These are phyloP conservation scores for Scartelaos histophorus DNA, from an alignment of 2,113 vertebrate genomes.

Conservation along the genomic window DNA sequence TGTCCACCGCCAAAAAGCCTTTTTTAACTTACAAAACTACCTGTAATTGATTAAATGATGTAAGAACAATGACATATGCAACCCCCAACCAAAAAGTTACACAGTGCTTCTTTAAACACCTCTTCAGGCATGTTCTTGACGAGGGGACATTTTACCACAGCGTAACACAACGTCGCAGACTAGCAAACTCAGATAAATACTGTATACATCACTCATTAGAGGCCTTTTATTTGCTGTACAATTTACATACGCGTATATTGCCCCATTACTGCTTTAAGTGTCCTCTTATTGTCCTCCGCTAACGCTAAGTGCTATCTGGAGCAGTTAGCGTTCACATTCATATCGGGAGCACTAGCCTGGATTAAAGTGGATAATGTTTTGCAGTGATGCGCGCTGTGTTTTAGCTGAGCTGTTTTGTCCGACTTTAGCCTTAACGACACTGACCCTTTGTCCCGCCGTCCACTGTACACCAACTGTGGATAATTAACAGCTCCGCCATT, in stretches of 20 bases:
- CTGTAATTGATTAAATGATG: too few species aligned
- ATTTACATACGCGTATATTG: neutral
- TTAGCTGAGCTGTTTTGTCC: neutral
- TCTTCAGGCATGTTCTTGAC: too few species aligned
- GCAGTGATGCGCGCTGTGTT: neutral
- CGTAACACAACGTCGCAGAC: too few species aligned
- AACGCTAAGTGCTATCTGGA: neutral
- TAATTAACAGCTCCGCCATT: constrained; percentile 6
- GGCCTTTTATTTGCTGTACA: neutral
- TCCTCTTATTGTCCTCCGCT: neutral
- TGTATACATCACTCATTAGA: neutral
- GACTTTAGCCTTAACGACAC: constrained; percentile 4
- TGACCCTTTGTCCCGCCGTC: neutral
- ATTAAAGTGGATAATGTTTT: neutral
- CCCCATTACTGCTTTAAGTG: neutral
- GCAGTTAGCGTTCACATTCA: neutral
- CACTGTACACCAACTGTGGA: constrained; percentile 8
- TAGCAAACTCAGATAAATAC: too few species aligned
- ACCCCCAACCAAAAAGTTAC: too few species aligned
- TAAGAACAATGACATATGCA: too few species aligned
- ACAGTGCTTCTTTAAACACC: too few species aligned
- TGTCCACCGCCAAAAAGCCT: too few species aligned
- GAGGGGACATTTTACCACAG: too few species aligned
- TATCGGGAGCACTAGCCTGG: neutral
- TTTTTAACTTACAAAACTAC: too few species aligned